These are phyloP conservation scores for Hoplostethus mediterraneus DNA, from an alignment of 2,797 vertebrate species.

Conservation along the genomic window DNA sequence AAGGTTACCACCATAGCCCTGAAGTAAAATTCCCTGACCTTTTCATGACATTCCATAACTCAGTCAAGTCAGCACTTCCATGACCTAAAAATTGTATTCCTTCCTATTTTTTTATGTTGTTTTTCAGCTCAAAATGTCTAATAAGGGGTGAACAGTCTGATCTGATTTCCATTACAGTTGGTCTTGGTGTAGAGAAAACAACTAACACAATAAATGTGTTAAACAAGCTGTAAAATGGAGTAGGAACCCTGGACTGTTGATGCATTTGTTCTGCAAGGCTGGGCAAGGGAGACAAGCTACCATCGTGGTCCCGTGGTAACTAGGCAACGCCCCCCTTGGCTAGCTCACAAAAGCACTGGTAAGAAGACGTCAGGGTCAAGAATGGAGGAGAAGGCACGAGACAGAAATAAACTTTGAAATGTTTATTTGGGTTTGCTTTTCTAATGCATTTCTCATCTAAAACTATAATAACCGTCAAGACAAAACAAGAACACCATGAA, in stretches of 20 bases:
- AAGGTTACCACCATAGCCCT: background rate
- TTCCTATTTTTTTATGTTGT: constrained; percentile 61
- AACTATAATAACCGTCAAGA: background rate
- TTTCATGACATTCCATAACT: constrained; percentile 31
- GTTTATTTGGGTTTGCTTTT: background rate
- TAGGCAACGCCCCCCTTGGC: constrained; percentile 16
- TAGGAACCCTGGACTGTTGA: background rate
- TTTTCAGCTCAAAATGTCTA: constrained; percentile 23
- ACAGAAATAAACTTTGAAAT: background rate
- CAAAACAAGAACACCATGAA: background rate
- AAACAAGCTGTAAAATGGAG: background rate
- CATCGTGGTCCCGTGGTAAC: constrained; percentile 21
- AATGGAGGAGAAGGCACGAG: background rate
- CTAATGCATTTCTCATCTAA: background rate
- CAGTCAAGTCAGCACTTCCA: constrained; percentile 35
- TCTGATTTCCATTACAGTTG: constrained; percentile 22
- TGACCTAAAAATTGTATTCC: constrained; percentile 68
- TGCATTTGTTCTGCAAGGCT: background rate
- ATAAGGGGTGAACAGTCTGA: constrained; percentile 33
- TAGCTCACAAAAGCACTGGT: background rate
- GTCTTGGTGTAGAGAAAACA: background rate
- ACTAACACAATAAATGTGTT: background rate
- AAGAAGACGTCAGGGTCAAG: constrained; percentile 20
- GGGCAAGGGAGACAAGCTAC: background rate
- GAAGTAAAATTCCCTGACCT: constrained; percentile 38